Evolutionary conservation across 2,113 vertebrate species (phyloP).

Genomic region (Corvus moneduloides): DNA sequence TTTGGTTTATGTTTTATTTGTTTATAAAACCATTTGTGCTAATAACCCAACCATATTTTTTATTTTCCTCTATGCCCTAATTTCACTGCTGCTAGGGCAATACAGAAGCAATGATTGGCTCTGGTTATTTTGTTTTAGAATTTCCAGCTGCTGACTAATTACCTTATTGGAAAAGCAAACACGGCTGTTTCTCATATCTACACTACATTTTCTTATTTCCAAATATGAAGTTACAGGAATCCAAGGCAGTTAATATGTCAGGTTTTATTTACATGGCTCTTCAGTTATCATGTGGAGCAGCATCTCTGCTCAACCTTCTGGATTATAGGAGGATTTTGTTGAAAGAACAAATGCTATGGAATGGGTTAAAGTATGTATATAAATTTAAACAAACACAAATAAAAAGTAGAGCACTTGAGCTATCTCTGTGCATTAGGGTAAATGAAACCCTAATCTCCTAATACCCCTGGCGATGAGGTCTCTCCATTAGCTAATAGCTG

Average conservation of each 20-base stretch:
- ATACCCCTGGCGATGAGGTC: slow-evolving; percentile 28
- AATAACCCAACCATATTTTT: slow-evolving; percentile 17
- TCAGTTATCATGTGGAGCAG: slow-evolving; percentile 14
- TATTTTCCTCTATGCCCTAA: slow-evolving; percentile 5
- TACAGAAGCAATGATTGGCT: not conserved
- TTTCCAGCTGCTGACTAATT: slow-evolving; percentile 45
- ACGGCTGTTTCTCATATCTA: not conserved
- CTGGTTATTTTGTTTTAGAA: slow-evolving; percentile 5
- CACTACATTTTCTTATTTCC: not conserved
- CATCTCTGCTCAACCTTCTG: not conserved
- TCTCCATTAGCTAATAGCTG: slow-evolving; percentile 60
- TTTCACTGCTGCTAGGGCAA: slow-evolving; percentile 7
- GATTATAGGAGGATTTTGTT: slow-evolving; percentile 21
- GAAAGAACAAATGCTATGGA: slow-evolving; percentile 38
- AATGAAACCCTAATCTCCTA: slow-evolving; percentile 58
- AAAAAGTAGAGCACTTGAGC: slow-evolving; percentile 31
- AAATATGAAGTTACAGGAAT: slow-evolving; percentile 36
- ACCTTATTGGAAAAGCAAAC: slow-evolving; percentile 29
- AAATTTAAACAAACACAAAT: slow-evolving; percentile 47
- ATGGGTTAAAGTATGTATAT: slow-evolving; percentile 33
- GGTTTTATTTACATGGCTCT: slow-evolving; percentile 47
- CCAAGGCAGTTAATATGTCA: slow-evolving; percentile 40
- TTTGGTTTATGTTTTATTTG: slow-evolving; percentile 29
- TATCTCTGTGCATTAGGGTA: slow-evolving; percentile 42
- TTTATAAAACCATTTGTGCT: slow-evolving; percentile 25